These are phyloP conservation scores for Selenia dentaria DNA, from an alignment of 2,888 invertebrate species.

Conservation along the genomic window DNA sequence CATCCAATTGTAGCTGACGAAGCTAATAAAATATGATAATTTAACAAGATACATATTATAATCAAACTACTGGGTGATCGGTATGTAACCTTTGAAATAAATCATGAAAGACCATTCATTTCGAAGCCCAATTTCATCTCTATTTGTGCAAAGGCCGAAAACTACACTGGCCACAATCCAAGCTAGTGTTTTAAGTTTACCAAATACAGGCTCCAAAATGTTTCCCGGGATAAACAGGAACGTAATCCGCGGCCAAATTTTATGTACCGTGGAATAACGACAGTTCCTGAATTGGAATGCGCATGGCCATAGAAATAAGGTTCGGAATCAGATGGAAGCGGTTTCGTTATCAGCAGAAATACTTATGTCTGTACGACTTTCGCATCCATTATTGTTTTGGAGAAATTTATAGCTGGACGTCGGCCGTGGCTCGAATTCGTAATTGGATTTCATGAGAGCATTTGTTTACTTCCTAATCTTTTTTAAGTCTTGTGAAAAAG, in stretches of 20 bases:
- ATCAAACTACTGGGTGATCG: conserved; percentile 38
- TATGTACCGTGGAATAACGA: conserved; percentile 35
- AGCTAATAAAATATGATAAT: conserved; percentile 40
- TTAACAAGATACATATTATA: conserved; percentile 38
- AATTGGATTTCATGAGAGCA: conserved; percentile 55
- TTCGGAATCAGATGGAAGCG: conserved; percentile 35
- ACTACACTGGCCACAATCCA: conserved; percentile 59
- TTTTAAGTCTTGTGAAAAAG: conserved; percentile 46
- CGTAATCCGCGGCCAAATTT: conserved; percentile 40
- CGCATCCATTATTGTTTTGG: conserved; percentile 59
- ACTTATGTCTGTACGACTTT: conserved; percentile 39
- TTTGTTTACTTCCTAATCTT: conserved; percentile 43
- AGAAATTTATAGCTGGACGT: conserved; percentile 55
- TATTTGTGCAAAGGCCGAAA: conserved; percentile 48
- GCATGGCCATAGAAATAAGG: conserved; percentile 37
- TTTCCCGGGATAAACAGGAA: conserved; percentile 45
- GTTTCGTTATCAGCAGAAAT: conserved; percentile 37
- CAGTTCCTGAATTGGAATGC: conserved; percentile 32
- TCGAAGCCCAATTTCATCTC: conserved; percentile 55
- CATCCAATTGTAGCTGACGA: conserved; percentile 25
- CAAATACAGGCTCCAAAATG: conserved; percentile 40
- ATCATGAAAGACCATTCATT: conserved; percentile 53
- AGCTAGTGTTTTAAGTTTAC: conserved; percentile 56
- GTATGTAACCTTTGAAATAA: conserved; percentile 51
- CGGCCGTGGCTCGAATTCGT: conserved; percentile 60